Conservation (phyloP, 1,140 invertebrate genomes). For the Heliconius hermathena region DNA sequence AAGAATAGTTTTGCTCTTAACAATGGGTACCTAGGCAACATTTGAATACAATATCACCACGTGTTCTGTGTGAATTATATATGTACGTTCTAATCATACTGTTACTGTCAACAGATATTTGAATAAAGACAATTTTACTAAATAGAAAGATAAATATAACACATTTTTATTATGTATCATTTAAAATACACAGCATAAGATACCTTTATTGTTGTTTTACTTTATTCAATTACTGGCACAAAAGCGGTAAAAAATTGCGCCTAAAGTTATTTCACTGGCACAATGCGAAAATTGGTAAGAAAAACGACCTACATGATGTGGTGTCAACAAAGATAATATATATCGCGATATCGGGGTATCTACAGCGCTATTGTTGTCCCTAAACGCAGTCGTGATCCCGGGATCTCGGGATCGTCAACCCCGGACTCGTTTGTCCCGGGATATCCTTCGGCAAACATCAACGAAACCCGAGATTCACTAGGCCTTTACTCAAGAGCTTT, state of each 20-base stretch:
- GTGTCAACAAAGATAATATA: slow-evolving; percentile 78
- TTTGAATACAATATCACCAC: neutral
- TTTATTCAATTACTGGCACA: slow-evolving; percentile 44
- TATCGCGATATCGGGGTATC: slow-evolving; percentile 71
- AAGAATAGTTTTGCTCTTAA: neutral
- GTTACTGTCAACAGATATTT: neutral
- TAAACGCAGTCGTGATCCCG: slow-evolving; percentile 68
- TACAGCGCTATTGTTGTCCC: slow-evolving; percentile 70
- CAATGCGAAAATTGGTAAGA: slow-evolving; percentile 73
- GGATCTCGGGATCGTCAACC: slow-evolving; percentile 67
- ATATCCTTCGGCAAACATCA: slow-evolving; percentile 77
- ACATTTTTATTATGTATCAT: neutral
- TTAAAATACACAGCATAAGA: slow-evolving; percentile 2
- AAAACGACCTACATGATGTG: slow-evolving; percentile 76
- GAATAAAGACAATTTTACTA: neutral
- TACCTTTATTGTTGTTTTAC: slow-evolving; percentile 43
- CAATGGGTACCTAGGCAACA: neutral
- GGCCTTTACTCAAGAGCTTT: slow-evolving; percentile 74
- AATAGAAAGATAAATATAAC: neutral
- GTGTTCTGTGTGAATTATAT: neutral
- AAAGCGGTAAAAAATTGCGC: slow-evolving; percentile 57
- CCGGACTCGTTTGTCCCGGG: slow-evolving; percentile 73
- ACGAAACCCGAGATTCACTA: slow-evolving; percentile 75
- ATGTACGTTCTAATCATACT: neutral
- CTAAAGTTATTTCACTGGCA: slow-evolving; percentile 68